phyloP scores from a whole-genome alignment of 2,113 vertebrate species.

The Pithys albifrons region DNA sequence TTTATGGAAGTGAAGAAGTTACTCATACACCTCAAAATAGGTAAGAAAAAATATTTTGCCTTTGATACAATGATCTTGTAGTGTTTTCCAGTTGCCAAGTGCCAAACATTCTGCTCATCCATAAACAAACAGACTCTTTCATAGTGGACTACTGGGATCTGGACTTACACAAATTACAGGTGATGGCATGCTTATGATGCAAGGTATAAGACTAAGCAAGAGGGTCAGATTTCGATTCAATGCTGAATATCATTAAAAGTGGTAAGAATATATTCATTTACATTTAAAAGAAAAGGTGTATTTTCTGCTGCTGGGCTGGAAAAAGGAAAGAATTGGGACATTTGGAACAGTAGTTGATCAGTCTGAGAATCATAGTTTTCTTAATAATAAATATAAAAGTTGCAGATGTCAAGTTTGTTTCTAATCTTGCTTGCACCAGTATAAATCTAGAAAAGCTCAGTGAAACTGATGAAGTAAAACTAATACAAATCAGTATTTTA shows the following conservation, averaged over 20 bases:
- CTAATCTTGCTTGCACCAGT: not conserved
- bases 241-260: not conserved
- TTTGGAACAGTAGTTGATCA: not conserved
- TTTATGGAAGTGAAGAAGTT: not conserved
- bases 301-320: not conserved
- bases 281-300: not conserved
- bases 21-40: not conserved
- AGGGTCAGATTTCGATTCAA: not conserved
- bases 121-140: not conserved
- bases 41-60: not conserved
- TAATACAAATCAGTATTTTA: conserved; percentile 21
- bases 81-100: not conserved
- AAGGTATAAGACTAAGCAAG: not conserved
- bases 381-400: not conserved
- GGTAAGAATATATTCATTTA: not conserved
- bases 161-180: not conserved
- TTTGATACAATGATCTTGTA: not conserved
- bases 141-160: not conserved
- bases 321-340: not conserved
- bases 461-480: conserved; percentile 16
- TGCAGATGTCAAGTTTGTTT: not conserved
- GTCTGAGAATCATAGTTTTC: not conserved
- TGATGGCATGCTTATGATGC: not conserved
- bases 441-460: not conserved
- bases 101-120: not conserved